Base-by-base conservation (phyloP, 2,113 vertebrate genomes). In the Glaucomys volans region DNA sequence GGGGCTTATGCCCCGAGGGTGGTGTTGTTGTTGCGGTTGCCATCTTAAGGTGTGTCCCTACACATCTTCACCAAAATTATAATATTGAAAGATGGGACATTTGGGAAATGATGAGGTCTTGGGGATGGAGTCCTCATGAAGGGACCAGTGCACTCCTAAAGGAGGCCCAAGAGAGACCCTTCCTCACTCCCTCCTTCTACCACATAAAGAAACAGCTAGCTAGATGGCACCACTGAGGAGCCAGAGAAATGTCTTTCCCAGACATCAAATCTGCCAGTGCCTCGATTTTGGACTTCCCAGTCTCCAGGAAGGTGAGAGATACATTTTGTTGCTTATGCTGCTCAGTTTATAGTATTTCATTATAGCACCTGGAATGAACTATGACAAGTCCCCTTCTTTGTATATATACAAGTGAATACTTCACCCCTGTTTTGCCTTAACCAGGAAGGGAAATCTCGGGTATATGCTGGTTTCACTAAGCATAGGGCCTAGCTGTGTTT, bases 181-280 rank as follows among this genome's bases (percentile, higher is more conserved):
- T 20, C 1, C 12, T 7, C 13, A 57, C 20, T 57, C 20, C 20
- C 22, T 22, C 28, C 6, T 82, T 44, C n/a, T 1, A 8, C 17
- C 14, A 40, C 4, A 14, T 52, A 2, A 54, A n/a, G 32, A 35
- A 42, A n/a, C 1, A 6, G 9, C 1, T 1, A 6, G 9, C 1
- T 35, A 52, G 4, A 52, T 54, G 26, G 13, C 30, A 1, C 18
- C 16, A 64, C 59, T 22, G 30, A 44, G 6, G n/a, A 44, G 52
- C 11, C 9, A 74, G 22, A 22, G 10, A 37, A 17, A 47, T 2
- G 32, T 4, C 2, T 28, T 83, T 59, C 1, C 9, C 9, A 8
- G 32, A 50, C 30, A 75, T 1, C 20, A 37, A 90, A 50, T 66
- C 32, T 79, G 5, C 42, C 74, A 28, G 24, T 16, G 10, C 30